Evolutionary conservation across 2,797 vertebrate genomes (phyloP).

Genomic region (Hylomyscus alleni): DNA sequence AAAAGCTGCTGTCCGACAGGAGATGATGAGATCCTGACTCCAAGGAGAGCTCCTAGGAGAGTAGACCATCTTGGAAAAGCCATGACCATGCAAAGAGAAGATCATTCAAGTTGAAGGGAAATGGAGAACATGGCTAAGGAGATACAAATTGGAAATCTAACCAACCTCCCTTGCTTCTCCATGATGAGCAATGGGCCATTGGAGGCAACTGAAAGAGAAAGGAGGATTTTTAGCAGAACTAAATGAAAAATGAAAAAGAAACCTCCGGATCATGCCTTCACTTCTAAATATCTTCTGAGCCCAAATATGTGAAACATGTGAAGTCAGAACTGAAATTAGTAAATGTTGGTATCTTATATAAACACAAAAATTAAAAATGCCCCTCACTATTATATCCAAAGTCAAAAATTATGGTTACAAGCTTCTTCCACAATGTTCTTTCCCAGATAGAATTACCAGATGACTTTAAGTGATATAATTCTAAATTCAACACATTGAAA

Average conservation of each 20-base stretch:
- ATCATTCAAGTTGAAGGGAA: constrained; percentile 52
- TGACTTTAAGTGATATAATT: constrained; percentile 55
- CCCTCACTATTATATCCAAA: background rate
- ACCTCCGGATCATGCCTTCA: constrained; percentile 4
- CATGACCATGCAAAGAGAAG: constrained; percentile 43
- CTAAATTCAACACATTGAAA: constrained; percentile 66
- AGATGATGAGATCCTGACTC: background rate
- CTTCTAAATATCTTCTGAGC: constrained; percentile 51
- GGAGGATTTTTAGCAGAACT: constrained; percentile 27
- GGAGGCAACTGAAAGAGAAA: constrained; percentile 54
- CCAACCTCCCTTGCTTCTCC: constrained; percentile 30
- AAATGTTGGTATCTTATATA: constrained; percentile 39
- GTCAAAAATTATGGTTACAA: constrained; percentile 39
- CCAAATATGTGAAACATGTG: background rate
- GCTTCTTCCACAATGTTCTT: constrained; percentile 64
- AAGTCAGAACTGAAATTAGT: constrained; percentile 53
- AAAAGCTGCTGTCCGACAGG: background rate
- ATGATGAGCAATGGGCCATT: constrained; percentile 36
- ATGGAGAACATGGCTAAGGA: constrained; percentile 16
- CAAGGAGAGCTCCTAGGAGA: constrained; percentile 61
- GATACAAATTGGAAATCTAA: constrained; percentile 67
- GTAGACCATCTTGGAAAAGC: constrained; percentile 80
- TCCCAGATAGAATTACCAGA: constrained; percentile 43
- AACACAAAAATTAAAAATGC: constrained; percentile 27
- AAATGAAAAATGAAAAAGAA: constrained; percentile 27